Conservation (phyloP, 2,888 invertebrate genomes). For the Venusia cambrica region DNA sequence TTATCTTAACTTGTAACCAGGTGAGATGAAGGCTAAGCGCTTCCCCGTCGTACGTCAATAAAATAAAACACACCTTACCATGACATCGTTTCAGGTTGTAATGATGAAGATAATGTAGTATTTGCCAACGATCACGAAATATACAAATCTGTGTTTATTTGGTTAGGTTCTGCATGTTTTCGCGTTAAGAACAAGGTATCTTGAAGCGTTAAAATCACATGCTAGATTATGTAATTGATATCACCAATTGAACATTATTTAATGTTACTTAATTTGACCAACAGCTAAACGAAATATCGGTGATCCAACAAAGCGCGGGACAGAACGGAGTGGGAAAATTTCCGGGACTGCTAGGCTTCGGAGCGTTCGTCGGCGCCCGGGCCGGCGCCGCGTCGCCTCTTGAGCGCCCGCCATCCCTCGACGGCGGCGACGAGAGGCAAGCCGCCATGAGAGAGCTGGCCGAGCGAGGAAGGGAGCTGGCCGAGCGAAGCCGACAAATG, state of each 20-base stretch:
- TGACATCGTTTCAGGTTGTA: no score
- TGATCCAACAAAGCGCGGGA: constrained; percentile 86
- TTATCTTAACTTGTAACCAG: no score
- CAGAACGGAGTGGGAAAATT: constrained; percentile 87
- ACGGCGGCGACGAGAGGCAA: constrained; percentile 67
- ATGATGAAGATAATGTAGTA: no score
- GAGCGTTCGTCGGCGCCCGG: constrained; percentile 82
- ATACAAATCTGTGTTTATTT: no score
- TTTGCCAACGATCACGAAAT: no score
- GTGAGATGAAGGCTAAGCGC: no score
- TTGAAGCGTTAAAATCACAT: no score
- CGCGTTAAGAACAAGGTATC: no score
- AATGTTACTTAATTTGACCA: constrained; percentile 14
- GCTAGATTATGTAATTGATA: background rate
- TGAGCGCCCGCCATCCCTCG: constrained; percentile 69
- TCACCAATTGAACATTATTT: background rate
- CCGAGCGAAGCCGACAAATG: constrained; percentile 73
- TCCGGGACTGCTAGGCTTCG: constrained; percentile 88
- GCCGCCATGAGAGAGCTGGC: constrained; percentile 78
- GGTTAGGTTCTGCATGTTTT: no score
- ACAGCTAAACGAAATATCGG: constrained; percentile 91
- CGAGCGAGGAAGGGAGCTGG: constrained; percentile 76
- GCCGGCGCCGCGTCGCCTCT: constrained; percentile 79
- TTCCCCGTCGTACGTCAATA: no score
- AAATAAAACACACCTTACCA: no score